A percentile compares a stretch with the other conserved stretches of the same genome.
These are phyloP conservation scores for Selenia dentaria DNA, from an alignment of 2,888 invertebrate species.

Conservation along the genomic window DNA sequence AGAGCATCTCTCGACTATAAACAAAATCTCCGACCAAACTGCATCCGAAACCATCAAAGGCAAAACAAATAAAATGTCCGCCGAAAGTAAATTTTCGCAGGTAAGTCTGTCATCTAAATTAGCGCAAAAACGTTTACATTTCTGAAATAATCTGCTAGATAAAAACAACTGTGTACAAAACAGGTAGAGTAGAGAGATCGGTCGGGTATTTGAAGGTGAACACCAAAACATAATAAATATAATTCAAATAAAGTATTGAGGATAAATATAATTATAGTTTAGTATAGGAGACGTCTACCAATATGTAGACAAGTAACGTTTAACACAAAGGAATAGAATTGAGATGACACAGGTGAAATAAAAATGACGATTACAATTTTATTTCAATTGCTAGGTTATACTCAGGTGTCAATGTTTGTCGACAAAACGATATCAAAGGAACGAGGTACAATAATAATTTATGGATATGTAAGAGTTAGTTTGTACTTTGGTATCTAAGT, in stretches of 20 bases:
- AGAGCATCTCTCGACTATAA: background rate
- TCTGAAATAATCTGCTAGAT: constrained; percentile 3
- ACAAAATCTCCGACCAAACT: background rate
- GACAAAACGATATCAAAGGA: constrained; percentile 11
- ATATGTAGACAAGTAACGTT: too few species aligned
- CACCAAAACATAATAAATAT: constrained; percentile 13
- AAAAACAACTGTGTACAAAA: constrained; percentile 23
- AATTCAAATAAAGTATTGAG: background rate
- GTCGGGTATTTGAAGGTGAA: constrained; percentile 57
- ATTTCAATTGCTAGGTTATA: background rate
- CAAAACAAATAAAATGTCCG: background rate
- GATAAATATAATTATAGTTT: too few species aligned
- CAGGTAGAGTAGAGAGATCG: constrained; percentile 36
- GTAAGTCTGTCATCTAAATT: constrained; percentile 12
- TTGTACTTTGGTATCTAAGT: too few species aligned
- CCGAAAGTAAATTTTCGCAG: too few species aligned
- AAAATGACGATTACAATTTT: background rate
- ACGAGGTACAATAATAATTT: too few species aligned
- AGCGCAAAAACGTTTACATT: constrained; percentile 24
- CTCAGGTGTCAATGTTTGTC: constrained; percentile 20
- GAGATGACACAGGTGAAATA: constrained; percentile 22
- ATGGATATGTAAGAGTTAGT: too few species aligned
- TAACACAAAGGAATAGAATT: constrained; percentile 13
- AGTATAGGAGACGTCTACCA: too few species aligned
- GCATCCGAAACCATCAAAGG: too few species aligned